phyloP scores from a whole-genome alignment of 92 coral and sea anemone genomes.

The Epizoanthus ramosus region DNA sequence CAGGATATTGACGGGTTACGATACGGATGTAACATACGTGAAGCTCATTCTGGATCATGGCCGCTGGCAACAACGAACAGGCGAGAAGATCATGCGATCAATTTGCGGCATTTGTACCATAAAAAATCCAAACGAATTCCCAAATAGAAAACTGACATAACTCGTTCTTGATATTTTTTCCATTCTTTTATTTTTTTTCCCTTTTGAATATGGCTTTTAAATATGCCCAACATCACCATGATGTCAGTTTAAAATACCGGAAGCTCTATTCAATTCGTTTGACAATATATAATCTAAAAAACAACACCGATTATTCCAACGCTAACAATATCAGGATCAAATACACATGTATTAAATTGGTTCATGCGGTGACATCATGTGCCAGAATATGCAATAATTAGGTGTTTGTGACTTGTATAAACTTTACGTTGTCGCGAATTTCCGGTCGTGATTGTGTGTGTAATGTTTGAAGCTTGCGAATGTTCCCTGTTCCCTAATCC shows the following conservation, averaged over 20 bases:
- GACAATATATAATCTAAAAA: neutral
- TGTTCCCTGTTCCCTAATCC: neutral
- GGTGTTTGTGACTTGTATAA: too few species aligned
- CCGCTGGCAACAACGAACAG: too few species aligned
- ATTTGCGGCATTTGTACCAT: too few species aligned
- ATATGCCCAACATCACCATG: neutral
- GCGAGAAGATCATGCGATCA: too few species aligned
- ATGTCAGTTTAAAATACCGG: slow-evolving; percentile 5
- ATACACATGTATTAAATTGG: neutral
- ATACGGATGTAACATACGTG: too few species aligned
- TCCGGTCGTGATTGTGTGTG: neutral
- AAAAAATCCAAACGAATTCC: too few species aligned
- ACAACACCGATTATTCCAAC: neutral
- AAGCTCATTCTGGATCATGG: too few species aligned
- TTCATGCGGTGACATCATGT: slow-evolving; percentile 9
- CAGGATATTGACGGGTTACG: too few species aligned
- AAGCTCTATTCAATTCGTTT: slow-evolving; percentile 8
- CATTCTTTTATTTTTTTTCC: neutral
- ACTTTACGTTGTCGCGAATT: neutral
- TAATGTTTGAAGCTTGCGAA: neutral
- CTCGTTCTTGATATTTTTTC: neutral
- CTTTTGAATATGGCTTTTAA: neutral
- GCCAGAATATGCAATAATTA: neutral
- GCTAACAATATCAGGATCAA: neutral
- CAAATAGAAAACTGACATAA: neutral